Conservation (phyloP, 2,888 invertebrate genomes). For the Cistogaster globosa region DNA sequence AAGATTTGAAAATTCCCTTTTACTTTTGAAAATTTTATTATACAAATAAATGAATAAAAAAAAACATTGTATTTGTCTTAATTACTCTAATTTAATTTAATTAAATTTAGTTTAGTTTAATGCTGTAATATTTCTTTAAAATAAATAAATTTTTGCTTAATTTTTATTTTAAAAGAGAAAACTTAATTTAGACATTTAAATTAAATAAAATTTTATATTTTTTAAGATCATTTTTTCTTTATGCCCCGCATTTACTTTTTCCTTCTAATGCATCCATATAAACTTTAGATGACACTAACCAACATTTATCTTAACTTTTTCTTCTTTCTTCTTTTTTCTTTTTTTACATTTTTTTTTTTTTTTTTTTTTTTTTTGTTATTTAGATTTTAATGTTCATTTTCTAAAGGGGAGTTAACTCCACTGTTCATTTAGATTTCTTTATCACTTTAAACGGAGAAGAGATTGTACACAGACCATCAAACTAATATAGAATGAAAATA, state of each 20-base stretch:
- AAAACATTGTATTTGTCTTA: no score
- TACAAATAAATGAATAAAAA: no score
- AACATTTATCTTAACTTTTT: conserved; percentile 38
- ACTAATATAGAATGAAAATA: conserved; percentile 53
- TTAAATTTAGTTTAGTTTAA: no score
- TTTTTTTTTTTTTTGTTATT: conserved; percentile 39
- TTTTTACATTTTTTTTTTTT: no score
- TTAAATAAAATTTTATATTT: not conserved
- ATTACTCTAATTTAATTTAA: no score
- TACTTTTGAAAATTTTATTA: no score
- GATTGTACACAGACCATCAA: conserved; percentile 17
- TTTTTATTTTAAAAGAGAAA: not conserved
- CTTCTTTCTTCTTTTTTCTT: not conserved
- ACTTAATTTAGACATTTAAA: not conserved
- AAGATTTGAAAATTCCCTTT: no score
- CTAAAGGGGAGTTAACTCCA: conserved; percentile 19
- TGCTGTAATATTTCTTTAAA: no score
- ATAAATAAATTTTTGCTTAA: no score
- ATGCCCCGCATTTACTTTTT: not conserved
- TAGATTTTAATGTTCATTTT: conserved; percentile 57
- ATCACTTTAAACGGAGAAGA: not conserved
- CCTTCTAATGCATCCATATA: not conserved
- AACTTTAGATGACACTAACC: conserved; percentile 27
- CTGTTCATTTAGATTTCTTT: conserved; percentile 11
- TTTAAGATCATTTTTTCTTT: not conserved